These are phyloP conservation scores for Coreius guichenoti DNA, from an alignment of 2,797 vertebrate species.

Conservation along the genomic window DNA sequence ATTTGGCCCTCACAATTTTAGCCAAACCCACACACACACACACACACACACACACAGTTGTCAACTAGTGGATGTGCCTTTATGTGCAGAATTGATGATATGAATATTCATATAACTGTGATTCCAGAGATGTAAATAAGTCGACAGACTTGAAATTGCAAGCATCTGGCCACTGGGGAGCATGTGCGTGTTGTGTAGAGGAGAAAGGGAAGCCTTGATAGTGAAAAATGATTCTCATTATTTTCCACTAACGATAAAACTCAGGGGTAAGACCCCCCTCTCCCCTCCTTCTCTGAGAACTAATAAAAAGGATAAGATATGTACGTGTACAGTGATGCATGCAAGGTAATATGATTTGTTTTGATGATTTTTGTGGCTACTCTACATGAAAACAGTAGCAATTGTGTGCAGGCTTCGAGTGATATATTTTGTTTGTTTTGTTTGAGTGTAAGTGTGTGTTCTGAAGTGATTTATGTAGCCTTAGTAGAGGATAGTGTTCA, in stretches of 20 bases:
- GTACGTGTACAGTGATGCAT: not conserved
- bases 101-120: constrained; percentile 71
- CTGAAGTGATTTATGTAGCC: constrained; percentile 74
- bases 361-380: not conserved
- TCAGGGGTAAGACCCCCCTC: not conserved
- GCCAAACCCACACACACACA: constrained; percentile 1
- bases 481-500: constrained; percentile 68
- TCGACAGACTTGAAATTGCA: constrained; percentile 68
- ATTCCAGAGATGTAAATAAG: constrained; percentile 73
- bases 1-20: too few species aligned
- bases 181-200: constrained; percentile 4
- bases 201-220: constrained; percentile 28
- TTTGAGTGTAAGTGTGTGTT: constrained; percentile 55
- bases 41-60: constrained; percentile 28
- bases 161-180: constrained; percentile 68
- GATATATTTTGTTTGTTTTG: constrained; percentile 14
- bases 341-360: not conserved
- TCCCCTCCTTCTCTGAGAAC: not conserved
- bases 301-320: constrained; percentile 21
- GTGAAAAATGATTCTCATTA: constrained; percentile 48
- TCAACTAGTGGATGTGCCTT: constrained; percentile 62
- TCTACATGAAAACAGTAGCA: not conserved
- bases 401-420: not conserved
- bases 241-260: constrained; percentile 44
- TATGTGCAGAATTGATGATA: constrained; percentile 57